Evolutionary conservation across 2,797 vertebrate genomes (phyloP).

Genomic region (Siniperca obscura): DNA sequence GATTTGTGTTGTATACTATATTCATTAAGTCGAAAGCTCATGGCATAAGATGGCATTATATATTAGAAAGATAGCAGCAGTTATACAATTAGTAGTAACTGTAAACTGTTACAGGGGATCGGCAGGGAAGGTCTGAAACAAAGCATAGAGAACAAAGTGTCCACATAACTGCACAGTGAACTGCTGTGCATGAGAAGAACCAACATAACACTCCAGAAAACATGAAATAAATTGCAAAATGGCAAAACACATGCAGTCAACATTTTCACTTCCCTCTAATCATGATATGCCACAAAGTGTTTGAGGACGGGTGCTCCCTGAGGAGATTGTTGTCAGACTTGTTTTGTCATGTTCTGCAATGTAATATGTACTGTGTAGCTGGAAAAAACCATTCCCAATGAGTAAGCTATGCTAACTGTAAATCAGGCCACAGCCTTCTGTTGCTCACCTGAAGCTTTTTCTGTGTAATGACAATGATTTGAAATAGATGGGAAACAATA

Average conservation of each 20-base stretch:
- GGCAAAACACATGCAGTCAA: constrained; percentile 18
- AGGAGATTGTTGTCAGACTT: constrained; percentile 52
- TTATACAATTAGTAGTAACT: neutral
- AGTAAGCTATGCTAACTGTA: neutral
- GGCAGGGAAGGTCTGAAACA: neutral
- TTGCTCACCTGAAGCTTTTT: neutral
- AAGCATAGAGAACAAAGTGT: neutral
- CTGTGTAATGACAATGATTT: constrained; percentile 31
- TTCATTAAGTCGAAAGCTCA: neutral
- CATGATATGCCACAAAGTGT: constrained; percentile 22
- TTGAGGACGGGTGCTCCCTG: constrained; percentile 36
- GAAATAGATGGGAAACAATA: constrained; percentile 21
- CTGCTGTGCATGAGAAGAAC: constrained; percentile 12
- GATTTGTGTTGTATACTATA: neutral
- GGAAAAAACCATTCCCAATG: constrained; percentile 38
- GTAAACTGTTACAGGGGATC: neutral
- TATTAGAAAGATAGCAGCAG: neutral
- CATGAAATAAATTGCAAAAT: constrained; percentile 26
- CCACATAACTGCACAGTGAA: neutral
- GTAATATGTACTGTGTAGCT: constrained; percentile 26
- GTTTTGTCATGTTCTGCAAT: constrained; percentile 66
- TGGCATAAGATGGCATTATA: neutral
- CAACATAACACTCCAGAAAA: constrained; percentile 21
- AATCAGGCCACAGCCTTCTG: constrained; percentile 18
- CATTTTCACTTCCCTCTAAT: constrained; percentile 50